Conservation (phyloP, 2,888 invertebrate species). For the Cristatella mucedo region DNA sequence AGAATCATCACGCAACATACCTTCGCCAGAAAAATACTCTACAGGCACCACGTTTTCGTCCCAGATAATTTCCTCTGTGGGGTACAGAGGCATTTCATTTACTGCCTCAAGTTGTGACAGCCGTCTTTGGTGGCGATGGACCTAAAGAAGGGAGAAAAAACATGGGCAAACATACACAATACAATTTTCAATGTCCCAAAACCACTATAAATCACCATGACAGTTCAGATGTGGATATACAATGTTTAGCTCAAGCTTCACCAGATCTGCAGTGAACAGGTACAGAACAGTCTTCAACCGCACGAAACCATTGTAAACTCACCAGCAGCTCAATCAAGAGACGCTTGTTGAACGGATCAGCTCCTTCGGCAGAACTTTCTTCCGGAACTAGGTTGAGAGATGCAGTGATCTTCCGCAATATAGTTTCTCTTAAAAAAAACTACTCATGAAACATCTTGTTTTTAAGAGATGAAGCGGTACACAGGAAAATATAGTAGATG, state of each 20-base stretch:
- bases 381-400: constrained; percentile 66
- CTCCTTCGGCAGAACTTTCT: constrained; percentile 41
- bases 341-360: constrained; percentile 45
- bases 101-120: constrained; percentile 81
- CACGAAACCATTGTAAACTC: no score
- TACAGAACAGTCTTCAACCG: no score
- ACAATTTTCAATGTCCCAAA: no score
- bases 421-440: no score
- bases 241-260: no score
- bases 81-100: constrained; percentile 95
- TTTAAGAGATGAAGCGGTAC: no score
- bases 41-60: constrained; percentile 96
- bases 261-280: no score
- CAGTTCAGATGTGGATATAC: no score
- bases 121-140: constrained; percentile 56
- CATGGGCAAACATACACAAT: constrained; percentile 10
- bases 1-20: no score
- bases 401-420: constrained; percentile 66
- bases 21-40: constrained; percentile 89
- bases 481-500: no score
- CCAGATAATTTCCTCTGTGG: constrained; percentile 95
- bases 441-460: no score
- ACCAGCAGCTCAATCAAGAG: constrained; percentile 74
- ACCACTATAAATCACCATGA: no score
- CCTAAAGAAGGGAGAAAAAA: constrained; percentile 17